Percentiles rank a stretch among this genome's conserved stretches.
Evolutionary conservation across 2,888 invertebrate genomes (phyloP).

Genomic region (Sarcophaga carnaria): DNA sequence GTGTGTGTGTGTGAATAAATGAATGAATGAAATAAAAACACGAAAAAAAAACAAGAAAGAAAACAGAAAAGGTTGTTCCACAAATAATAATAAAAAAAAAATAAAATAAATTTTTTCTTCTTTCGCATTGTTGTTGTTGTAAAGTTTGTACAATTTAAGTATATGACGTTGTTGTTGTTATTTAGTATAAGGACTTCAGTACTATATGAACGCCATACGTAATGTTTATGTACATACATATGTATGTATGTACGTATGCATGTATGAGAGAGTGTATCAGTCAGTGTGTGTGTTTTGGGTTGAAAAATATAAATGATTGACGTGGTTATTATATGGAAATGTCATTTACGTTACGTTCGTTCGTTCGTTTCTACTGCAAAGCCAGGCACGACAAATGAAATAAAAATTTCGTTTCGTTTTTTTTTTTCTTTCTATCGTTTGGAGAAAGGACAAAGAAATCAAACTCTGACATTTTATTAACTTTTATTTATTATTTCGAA

Average conservation of each 20-base stretch:
- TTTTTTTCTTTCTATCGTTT: background rate
- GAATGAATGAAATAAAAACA: background rate
- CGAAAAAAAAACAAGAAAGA: slow-evolving; percentile 5
- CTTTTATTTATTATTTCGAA: slow-evolving; percentile 34
- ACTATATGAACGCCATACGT: slow-evolving; percentile 36
- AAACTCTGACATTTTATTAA: slow-evolving; percentile 61
- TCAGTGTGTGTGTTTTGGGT: background rate
- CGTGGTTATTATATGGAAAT: slow-evolving; percentile 69
- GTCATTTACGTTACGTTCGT: slow-evolving; percentile 58
- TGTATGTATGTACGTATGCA: slow-evolving; percentile 1
- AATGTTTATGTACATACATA: background rate
- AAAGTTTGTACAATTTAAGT: slow-evolving; percentile 32
- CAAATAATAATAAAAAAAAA: slow-evolving; percentile 17
- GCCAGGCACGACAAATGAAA: slow-evolving; percentile 23
- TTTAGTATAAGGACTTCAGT: slow-evolving; percentile 53
- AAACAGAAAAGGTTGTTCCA: slow-evolving; percentile 47
- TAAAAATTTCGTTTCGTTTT: background rate
- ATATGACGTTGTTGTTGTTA: slow-evolving; percentile 24
- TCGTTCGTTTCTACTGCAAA: slow-evolving; percentile 9
- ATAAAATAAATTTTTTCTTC: slow-evolving; percentile 1
- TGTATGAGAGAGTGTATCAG: background rate
- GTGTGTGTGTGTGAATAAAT: slow-evolving; percentile 16
- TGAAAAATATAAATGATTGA: slow-evolving; percentile 65
- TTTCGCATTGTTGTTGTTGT: slow-evolving; percentile 19
- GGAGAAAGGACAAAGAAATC: slow-evolving; percentile 38